These are phyloP conservation scores for Eupithecia subumbrata DNA, from an alignment of 2,888 invertebrate species.

Conservation along the genomic window DNA sequence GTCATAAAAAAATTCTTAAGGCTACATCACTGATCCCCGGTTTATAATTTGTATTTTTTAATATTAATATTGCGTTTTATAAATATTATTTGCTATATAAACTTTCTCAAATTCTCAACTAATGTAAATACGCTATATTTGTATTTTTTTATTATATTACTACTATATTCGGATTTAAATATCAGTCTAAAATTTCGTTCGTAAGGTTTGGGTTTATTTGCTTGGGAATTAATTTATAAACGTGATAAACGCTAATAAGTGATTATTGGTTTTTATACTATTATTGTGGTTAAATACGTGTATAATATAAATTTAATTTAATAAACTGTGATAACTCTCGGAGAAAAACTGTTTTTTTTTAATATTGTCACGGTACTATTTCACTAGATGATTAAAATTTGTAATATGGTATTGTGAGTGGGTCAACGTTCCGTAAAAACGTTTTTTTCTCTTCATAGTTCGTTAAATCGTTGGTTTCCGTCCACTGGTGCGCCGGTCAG, in stretches of 20 bases:
- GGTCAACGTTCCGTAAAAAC: conserved; percentile 56
- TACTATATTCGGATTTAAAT: conserved; percentile 74
- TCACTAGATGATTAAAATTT: conserved; percentile 60
- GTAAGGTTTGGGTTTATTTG: conserved; percentile 78
- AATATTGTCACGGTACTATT: conserved; percentile 69
- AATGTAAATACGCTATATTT: conserved; percentile 82
- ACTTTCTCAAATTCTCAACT: conserved; percentile 83
- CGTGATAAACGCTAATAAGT: conserved; percentile 62
- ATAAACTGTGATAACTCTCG: conserved; percentile 63
- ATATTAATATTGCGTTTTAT: conserved; percentile 55
- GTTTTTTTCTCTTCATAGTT: conserved; percentile 83
- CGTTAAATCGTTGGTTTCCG: conserved; percentile 35
- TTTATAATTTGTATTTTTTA: conserved; percentile 65
- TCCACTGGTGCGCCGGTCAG: conserved; percentile 38
- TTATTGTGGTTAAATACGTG: conserved; percentile 73
- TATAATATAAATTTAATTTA: conserved; percentile 56
- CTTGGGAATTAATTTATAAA: conserved; percentile 65
- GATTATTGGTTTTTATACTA: conserved; percentile 63
- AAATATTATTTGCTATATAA: conserved; percentile 69
- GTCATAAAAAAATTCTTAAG: conserved; percentile 75
- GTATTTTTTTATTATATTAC: conserved; percentile 55
- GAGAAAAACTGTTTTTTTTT: conserved; percentile 42
- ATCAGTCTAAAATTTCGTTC: conserved; percentile 84
- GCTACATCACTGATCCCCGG: conserved; percentile 80
- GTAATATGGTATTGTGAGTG: conserved; percentile 54